Evolutionary conservation across 2,797 vertebrate species (phyloP).

Genomic region (Eurystomus glaucurus): DNA sequence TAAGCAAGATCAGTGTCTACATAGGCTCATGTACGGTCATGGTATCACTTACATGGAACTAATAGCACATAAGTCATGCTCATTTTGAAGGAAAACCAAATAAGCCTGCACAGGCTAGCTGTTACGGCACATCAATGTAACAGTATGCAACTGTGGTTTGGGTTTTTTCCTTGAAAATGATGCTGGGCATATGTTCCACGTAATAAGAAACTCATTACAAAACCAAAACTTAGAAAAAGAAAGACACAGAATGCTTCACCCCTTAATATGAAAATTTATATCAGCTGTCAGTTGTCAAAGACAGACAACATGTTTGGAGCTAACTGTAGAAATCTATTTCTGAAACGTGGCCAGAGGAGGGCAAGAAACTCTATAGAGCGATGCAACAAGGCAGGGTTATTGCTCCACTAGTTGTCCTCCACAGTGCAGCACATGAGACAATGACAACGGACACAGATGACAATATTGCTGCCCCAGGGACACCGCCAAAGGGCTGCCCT

Average conservation of each 20-base stretch:
- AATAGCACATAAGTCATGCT: accelerated
- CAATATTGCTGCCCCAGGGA: background rate
- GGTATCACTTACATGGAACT: background rate
- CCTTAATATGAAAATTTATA: background rate
- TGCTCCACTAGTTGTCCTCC: background rate
- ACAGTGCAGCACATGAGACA: accelerated
- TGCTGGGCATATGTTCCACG: accelerated
- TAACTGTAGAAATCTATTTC: background rate
- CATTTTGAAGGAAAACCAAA: background rate
- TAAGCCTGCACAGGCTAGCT: background rate
- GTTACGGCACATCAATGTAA: accelerated
- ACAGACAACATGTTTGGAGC: background rate
- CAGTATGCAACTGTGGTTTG: background rate
- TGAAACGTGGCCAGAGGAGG: accelerated
- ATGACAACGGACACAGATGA: background rate
- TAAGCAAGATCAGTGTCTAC: background rate
- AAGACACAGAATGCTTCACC: background rate
- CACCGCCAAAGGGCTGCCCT: background rate
- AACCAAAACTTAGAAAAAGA: background rate
- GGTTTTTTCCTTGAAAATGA: background rate
- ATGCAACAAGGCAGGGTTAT: background rate
- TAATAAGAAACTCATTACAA: background rate
- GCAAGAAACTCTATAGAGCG: accelerated
- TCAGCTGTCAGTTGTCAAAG: background rate
- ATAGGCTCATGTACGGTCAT: accelerated